Evolutionary conservation across 2,888 invertebrate species (phyloP).

Genomic region (Tenthredo mesomela): DNA sequence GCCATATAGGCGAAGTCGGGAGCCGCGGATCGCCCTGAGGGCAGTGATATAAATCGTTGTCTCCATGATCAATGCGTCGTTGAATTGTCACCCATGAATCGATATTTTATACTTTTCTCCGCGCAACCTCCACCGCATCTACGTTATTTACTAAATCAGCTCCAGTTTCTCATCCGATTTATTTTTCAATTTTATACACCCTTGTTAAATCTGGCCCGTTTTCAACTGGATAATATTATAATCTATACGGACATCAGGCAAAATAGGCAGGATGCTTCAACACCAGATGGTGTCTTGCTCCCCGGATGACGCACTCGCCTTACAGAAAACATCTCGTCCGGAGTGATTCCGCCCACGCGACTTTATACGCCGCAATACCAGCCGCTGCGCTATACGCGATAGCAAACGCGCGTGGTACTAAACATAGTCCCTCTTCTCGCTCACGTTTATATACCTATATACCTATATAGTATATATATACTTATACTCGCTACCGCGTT

Average conservation of each 20-base stretch:
- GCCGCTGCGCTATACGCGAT: slow-evolving; percentile 57
- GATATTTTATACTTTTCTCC: neutral
- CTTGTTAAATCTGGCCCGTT: neutral
- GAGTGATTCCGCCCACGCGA: slow-evolving; percentile 57
- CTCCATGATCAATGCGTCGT: slow-evolving; percentile 38
- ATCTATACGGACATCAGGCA: neutral
- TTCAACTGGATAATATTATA: slow-evolving; percentile 36
- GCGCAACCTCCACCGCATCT: no score
- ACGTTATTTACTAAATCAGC: neutral
- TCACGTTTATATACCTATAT: slow-evolving; percentile 11
- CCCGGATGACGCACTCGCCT: slow-evolving; percentile 64
- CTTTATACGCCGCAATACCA: neutral
- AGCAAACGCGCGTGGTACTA: slow-evolving; percentile 57
- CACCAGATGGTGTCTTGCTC: slow-evolving; percentile 66
- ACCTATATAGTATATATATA: slow-evolving; percentile 26
- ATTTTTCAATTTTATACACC: slow-evolving; percentile 20
- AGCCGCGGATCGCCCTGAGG: slow-evolving; percentile 12
- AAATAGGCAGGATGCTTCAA: slow-evolving; percentile 8
- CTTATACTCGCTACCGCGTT: neutral
- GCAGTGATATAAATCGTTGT: slow-evolving; percentile 49
- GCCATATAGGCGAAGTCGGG: slow-evolving; percentile 52
- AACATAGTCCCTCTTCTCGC: slow-evolving; percentile 45
- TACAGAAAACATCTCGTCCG: slow-evolving; percentile 52
- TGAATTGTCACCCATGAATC: neutral
- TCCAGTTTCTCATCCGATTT: neutral